A percentile compares a stretch with the other conserved stretches of the same genome.
These are phyloP conservation scores for Sitophilus oryzae DNA, from an alignment of 1,140 invertebrate species.

Conservation along the genomic window DNA sequence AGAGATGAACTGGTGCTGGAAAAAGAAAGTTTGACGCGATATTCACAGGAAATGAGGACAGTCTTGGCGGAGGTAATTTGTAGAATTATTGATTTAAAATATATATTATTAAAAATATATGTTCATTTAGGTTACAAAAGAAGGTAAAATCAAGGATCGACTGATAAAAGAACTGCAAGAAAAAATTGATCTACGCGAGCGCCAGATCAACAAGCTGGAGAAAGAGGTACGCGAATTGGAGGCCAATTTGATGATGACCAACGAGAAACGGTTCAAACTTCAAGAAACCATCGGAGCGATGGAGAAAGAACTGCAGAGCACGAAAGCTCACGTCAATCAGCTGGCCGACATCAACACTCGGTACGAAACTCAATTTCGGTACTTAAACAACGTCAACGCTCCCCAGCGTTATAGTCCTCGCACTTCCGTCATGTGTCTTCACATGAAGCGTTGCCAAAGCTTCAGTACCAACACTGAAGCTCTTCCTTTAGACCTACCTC, in stretches of 20 bases:
- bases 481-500: neutral
- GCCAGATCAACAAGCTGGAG: conserved; percentile 24
- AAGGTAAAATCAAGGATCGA: conserved; percentile 24
- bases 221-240: conserved; percentile 32
- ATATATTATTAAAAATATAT: too few relatives aligned
- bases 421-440: neutral
- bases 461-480: conserved; percentile 4
- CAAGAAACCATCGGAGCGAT: conserved; percentile 36
- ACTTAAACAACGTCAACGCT: conserved; percentile 7
- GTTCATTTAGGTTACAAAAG: conserved; percentile 21
- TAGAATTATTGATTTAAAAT: neutral
- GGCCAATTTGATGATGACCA: conserved; percentile 29
- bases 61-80: conserved; percentile 31
- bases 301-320: conserved; percentile 36
- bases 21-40: conserved; percentile 35
- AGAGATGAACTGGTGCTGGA: conserved; percentile 36
- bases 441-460: conserved; percentile 17
- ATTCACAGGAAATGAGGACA: conserved; percentile 33
- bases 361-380: conserved; percentile 28
- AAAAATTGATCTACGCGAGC: conserved; percentile 25
- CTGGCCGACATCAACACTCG: conserved; percentile 32
- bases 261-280: conserved; percentile 38
- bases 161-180: conserved; percentile 29
- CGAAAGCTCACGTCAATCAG: conserved; percentile 31
- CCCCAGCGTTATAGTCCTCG: neutral